A percentile compares a stretch with the other conserved stretches of the same genome.
phyloP scores from a whole-genome alignment of 2,113 vertebrate species.

The Nematolebias whitei region DNA sequence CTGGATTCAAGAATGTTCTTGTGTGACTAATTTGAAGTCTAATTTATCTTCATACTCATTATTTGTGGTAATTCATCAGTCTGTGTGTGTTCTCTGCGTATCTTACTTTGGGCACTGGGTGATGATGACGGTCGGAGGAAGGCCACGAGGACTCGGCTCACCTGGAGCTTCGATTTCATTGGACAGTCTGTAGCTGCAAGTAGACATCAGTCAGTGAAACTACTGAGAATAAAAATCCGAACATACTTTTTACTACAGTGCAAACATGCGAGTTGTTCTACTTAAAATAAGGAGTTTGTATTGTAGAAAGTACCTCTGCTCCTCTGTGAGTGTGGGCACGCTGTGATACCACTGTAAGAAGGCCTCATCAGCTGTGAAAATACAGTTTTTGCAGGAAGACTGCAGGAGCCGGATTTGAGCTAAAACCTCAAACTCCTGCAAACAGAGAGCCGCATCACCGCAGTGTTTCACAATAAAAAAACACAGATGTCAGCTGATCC shows the following conservation, averaged over 20 bases:
- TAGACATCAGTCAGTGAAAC: not conserved
- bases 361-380: constrained; percentile 75
- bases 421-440: constrained; percentile 90
- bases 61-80: too few relatives aligned
- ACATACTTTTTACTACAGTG: too few relatives aligned
- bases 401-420: constrained; percentile 89
- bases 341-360: constrained; percentile 85
- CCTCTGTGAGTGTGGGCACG: constrained; percentile 81
- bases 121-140: constrained; percentile 84
- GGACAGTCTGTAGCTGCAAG: constrained; percentile 83
- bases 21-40: too few relatives aligned
- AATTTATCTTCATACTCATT: too few relatives aligned
- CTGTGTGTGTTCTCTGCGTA: not conserved
- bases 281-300: not conserved
- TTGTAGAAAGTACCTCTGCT: constrained; percentile 76
- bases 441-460: constrained; percentile 18
- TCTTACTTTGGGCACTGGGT: constrained; percentile 88
- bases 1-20: too few relatives aligned
- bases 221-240: not conserved
- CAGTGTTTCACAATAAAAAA: constrained; percentile 20
- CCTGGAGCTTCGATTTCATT: constrained; percentile 83
- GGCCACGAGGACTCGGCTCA: constrained; percentile 71
- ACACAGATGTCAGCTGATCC: not conserved
- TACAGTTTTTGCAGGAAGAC: constrained; percentile 86
- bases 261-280: not conserved